Conservation (phyloP, 2,888 invertebrate genomes). For the Automeris io region DNA sequence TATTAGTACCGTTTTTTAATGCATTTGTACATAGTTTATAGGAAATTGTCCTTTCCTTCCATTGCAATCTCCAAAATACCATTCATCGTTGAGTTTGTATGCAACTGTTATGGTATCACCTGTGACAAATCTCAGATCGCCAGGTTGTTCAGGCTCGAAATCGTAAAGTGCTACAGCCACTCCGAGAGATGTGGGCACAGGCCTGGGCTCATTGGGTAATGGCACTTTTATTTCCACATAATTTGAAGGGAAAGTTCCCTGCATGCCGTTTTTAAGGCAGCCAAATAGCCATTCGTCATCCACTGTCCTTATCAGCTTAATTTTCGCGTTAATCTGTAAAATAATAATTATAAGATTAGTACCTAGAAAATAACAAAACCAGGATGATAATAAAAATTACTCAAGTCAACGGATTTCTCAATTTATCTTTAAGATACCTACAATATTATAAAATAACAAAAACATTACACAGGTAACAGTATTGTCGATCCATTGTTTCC, state of each 20-base stretch:
- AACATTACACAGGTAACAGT: no score
- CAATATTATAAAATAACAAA: no score
- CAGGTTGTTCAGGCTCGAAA: constrained; percentile 79
- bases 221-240: constrained; percentile 88
- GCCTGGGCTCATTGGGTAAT: constrained; percentile 57
- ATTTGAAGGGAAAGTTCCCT: constrained; percentile 89
- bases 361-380: neutral
- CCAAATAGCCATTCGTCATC: constrained; percentile 91
- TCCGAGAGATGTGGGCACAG: constrained; percentile 31
- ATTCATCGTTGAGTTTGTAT: constrained; percentile 83
- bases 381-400: no score
- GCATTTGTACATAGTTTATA: constrained; percentile 82
- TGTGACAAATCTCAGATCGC: constrained; percentile 48
- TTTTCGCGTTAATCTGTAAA: constrained; percentile 83
- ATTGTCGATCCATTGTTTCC: no score
- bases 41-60: constrained; percentile 87
- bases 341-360: neutral
- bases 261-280: constrained; percentile 77
- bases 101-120: constrained; percentile 78
- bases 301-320: constrained; percentile 82
- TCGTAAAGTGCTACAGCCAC: constrained; percentile 82
- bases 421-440: no score
- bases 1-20: constrained; percentile 24
- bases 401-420: no score
- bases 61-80: constrained; percentile 85